Evolutionary conservation across 2,888 invertebrate genomes (phyloP).

Genomic region (Stenoptilia bipunctidactyla): DNA sequence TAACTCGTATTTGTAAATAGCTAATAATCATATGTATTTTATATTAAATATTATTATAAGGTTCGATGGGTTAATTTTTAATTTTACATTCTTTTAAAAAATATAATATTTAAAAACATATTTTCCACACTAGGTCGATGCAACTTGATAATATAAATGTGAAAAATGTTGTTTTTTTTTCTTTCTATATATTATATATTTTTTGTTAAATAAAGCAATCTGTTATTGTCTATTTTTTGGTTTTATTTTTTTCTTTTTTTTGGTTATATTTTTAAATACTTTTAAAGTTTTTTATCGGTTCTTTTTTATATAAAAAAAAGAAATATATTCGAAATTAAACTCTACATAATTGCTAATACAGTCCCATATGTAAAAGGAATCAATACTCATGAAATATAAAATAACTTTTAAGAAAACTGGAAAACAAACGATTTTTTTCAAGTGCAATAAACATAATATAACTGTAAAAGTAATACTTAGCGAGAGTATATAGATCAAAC

Average conservation of each 20-base stretch:
- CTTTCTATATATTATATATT: slow-evolving; percentile 69
- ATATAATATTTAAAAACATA: slow-evolving; percentile 34
- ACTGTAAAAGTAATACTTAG: too few species aligned
- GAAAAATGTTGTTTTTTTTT: slow-evolving; percentile 56
- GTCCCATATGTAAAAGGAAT: too few species aligned
- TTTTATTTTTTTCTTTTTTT: slow-evolving; percentile 57
- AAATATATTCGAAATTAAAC: too few species aligned
- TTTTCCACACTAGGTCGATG: slow-evolving; percentile 44
- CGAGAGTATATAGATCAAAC: too few species aligned
- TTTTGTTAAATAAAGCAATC: slow-evolving; percentile 72
- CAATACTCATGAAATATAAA: too few species aligned
- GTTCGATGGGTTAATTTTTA: slow-evolving; percentile 67
- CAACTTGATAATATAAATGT: slow-evolving; percentile 40
- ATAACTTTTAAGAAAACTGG: too few species aligned
- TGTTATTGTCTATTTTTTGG: slow-evolving; percentile 61
- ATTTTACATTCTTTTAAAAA: slow-evolving; percentile 63
- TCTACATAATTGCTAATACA: too few species aligned
- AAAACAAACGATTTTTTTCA: too few species aligned
- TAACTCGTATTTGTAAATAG: slow-evolving; percentile 70
- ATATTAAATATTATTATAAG: slow-evolving; percentile 61
- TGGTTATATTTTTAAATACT: too few species aligned
- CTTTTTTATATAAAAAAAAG: slow-evolving; percentile 9
- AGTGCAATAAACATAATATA: too few species aligned
- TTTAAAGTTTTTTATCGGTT: slow-evolving; percentile 24
- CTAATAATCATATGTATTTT: slow-evolving; percentile 70